phyloP scores from a whole-genome alignment of 2,113 vertebrate species.

The Trinectes maculatus region DNA sequence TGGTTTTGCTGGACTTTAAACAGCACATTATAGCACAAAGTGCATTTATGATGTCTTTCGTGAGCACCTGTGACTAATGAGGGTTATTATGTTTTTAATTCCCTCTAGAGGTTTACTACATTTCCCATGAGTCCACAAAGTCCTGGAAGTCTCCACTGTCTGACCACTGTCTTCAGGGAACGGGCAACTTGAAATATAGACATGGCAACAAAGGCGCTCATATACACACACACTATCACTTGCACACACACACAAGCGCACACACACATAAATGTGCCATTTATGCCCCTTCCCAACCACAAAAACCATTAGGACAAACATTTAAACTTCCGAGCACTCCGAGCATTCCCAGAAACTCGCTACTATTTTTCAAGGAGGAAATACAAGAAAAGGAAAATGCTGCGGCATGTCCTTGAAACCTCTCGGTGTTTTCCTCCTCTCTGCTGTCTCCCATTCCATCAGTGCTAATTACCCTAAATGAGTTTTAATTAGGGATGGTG shows the following conservation, averaged over 20 bases:
- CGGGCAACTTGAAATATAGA: constrained; percentile 22
- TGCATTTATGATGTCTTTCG: background rate
- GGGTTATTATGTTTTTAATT: constrained; percentile 36
- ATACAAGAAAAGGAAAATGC: constrained; percentile 53
- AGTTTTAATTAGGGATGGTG: constrained; percentile 68
- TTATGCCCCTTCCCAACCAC: constrained; percentile 27
- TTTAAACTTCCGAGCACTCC: constrained; percentile 49
- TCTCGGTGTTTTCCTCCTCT: constrained; percentile 47
- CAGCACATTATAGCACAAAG: background rate
- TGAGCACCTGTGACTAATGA: constrained; percentile 46
- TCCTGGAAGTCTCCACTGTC: constrained; percentile 26
- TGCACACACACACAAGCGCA: background rate
- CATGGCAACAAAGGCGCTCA: background rate
- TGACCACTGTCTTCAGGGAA: constrained; percentile 42
- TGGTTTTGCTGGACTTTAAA: background rate
- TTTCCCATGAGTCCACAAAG: constrained; percentile 26
- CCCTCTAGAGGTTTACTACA: constrained; percentile 24
- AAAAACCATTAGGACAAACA: constrained; percentile 48
- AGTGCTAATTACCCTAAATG: constrained; percentile 75
- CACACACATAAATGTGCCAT: background rate
- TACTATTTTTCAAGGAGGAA: constrained; percentile 38
- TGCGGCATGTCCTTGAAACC: constrained; percentile 67
- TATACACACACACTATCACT: constrained; percentile 1
- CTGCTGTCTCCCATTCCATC: constrained; percentile 63
- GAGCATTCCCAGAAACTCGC: constrained; percentile 50